Conservation (phyloP, 92 coral and sea anemone species). For the Palythoa heliodiscus region DNA sequence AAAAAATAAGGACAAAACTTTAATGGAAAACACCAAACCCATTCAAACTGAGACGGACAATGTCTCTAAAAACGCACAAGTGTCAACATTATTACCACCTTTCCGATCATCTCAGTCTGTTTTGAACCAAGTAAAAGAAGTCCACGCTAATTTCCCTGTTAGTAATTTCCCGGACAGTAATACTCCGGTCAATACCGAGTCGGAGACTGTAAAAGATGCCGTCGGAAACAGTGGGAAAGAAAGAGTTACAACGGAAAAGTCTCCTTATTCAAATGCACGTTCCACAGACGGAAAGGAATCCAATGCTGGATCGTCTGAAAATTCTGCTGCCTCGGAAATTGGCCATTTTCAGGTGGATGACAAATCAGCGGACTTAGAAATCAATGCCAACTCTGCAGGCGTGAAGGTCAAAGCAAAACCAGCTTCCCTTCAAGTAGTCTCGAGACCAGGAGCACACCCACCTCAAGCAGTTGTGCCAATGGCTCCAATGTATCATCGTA, state of each 20-base stretch:
- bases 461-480: conserved; percentile 65
- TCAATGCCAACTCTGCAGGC: conserved; percentile 97
- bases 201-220: conserved; percentile 68
- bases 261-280: conserved; percentile 33
- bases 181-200: background rate
- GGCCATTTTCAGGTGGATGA: conserved; percentile 97
- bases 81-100: background rate
- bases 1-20: conserved; percentile 3
- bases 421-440: conserved; percentile 98
- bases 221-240: conserved; percentile 88
- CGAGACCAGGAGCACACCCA: conserved; percentile 94
- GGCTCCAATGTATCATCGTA: conserved; percentile 70
- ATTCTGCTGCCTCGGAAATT: conserved; percentile 67
- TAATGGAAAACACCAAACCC: background rate
- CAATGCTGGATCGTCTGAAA: conserved; percentile 21
- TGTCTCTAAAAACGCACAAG: conserved; percentile 9
- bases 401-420: conserved; percentile 99
- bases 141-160: background rate
- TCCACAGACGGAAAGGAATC: conserved; percentile 32
- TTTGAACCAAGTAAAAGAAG: background rate
- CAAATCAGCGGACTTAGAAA: conserved; percentile 98
- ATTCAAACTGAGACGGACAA: background rate
- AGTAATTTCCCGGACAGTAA: background rate
- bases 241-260: conserved; percentile 70
- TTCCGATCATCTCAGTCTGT: background rate